Evolutionary conservation across 2,797 vertebrate genomes (phyloP), one percentile per base, ranked within the genome.

Genomic region (Moxostoma hubbsi): DNA sequence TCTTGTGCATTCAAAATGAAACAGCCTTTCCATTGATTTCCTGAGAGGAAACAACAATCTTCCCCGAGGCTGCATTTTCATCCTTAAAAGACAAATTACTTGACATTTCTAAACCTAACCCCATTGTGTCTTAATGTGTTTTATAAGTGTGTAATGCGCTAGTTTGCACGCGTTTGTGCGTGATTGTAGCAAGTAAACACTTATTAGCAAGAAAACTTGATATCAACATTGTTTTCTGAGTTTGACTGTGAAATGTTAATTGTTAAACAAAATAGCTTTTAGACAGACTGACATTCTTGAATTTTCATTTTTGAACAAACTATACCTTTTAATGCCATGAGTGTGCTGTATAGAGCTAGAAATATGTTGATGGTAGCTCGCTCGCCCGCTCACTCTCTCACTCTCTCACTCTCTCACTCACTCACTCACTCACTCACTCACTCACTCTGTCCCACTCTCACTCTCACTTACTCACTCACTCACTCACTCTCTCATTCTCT

Each of bases 71-170:
- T 86, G 81, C 83, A 77, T 89, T 89, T 90, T 88, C 89, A 83
- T 89, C 83, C 87, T 71, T 85, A 80, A 86, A 90, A 90, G 90
- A 92, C 88, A 85, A 87, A 92, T 91, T 86, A 89, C 87, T 86
- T 92, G 90, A 89, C 90, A 89, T 90, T 87, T 91, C 84, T 85
- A 88, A 90, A 90, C 79, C 54, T 77, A 77, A 69, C 64, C 24
- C 65, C 68, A 47, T 69, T 69, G 75, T 62, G 75, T 45, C 57
- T 77, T 57, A 73, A 64, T 79, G 59, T 65, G 61, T 13, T 73
- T 54, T 43, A 46, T 73, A 16, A 57, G 61, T 13, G 53, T 61
- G 47, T 70, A 61, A 24, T 59, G 57, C 73, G 5, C 54, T 24
- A 59, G 59, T 46, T 11, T 51, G 54, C 24, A 24, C 2, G 24